phyloP scores from a whole-genome alignment of 2,113 vertebrate genomes.

The Neolamprologus hecqui region DNA sequence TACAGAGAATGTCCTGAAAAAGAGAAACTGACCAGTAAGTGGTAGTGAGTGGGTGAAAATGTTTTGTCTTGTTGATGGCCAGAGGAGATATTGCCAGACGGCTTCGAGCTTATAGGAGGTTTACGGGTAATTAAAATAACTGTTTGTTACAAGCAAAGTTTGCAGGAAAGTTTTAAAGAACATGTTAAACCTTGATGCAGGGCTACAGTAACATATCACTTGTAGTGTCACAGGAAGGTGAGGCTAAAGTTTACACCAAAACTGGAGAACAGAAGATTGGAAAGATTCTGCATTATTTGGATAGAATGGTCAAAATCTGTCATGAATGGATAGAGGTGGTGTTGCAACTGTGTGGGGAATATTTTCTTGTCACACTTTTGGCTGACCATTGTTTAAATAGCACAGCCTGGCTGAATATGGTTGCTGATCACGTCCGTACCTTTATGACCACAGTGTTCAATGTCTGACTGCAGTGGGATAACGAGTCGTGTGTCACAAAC shows the following conservation, averaged over 20 bases:
- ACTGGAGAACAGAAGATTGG: neutral
- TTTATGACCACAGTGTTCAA: neutral
- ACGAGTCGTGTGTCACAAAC: neutral
- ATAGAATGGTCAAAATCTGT: neutral
- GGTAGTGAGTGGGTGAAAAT: neutral
- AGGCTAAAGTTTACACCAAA: neutral
- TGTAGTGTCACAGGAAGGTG: neutral
- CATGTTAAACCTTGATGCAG: neutral
- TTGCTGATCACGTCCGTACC: neutral
- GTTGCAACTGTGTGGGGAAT: neutral
- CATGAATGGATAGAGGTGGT: neutral
- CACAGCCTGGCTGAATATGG: neutral
- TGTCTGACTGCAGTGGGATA: neutral
- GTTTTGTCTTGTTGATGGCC: fast-evolving
- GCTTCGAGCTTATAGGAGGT: neutral
- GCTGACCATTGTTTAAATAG: neutral
- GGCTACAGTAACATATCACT: neutral
- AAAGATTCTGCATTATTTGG: neutral
- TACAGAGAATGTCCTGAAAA: neutral
- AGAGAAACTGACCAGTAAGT: neutral
- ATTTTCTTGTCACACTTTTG: neutral
- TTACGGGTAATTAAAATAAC: neutral
- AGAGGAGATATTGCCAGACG: neutral
- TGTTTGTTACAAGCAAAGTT: fast-evolving
- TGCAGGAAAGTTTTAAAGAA: neutral